These are phyloP conservation scores for Meteorus cinctellus DNA, from an alignment of 2,888 invertebrate genomes.

Conservation along the genomic window DNA sequence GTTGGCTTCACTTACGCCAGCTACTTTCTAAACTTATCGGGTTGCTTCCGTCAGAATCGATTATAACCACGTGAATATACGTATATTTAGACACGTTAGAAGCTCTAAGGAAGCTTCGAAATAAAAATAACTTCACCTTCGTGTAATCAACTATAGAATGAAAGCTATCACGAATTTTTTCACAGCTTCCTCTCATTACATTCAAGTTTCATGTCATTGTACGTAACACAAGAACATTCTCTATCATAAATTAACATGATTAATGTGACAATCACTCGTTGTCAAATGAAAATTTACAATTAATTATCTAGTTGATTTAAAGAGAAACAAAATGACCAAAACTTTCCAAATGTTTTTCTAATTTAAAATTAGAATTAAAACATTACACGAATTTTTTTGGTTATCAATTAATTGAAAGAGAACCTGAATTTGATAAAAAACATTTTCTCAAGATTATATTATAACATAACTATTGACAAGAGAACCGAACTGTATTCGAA, in stretches of 20 bases:
- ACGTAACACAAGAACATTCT: background rate
- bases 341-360: too few relatives aligned
- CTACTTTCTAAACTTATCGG: constrained; percentile 33
- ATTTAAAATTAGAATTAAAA: too few relatives aligned
- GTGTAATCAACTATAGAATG: background rate
- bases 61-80: background rate
- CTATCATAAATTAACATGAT: background rate
- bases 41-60: constrained; percentile 15
- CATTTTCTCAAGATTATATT: too few relatives aligned
- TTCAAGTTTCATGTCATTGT: background rate
- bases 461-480: too few relatives aligned
- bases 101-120: background rate
- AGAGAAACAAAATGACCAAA: too few relatives aligned
- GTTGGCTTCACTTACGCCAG: constrained; percentile 20
- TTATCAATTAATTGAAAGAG: too few relatives aligned
- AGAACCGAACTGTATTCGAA: too few relatives aligned
- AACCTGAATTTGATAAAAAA: too few relatives aligned
- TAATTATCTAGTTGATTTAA: too few relatives aligned
- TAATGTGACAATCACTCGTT: background rate
- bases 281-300: too few relatives aligned
- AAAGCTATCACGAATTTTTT: background rate
- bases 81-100: background rate
- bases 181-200: background rate
- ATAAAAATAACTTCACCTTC: background rate
- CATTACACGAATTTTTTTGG: too few relatives aligned